phyloP scores from a whole-genome alignment of 1,140 invertebrate genomes.

The Epicauta chinensis region DNA sequence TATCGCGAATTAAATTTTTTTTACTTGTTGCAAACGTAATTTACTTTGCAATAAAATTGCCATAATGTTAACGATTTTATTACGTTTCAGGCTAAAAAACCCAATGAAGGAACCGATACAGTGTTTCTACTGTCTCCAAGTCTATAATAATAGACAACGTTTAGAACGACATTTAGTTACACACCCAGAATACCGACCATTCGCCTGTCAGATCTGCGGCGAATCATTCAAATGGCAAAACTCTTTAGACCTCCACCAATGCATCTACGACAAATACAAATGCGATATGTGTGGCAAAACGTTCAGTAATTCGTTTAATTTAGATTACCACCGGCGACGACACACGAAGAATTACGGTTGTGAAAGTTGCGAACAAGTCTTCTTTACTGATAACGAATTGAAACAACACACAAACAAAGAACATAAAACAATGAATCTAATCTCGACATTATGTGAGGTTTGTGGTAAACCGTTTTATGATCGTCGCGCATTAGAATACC shows the following conservation, averaged over 20 bases:
- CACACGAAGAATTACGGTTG: constrained; percentile 50
- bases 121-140: constrained; percentile 10
- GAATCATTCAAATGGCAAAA: constrained; percentile 48
- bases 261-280: constrained; percentile 27
- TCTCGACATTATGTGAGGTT: constrained; percentile 2
- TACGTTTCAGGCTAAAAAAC: constrained; percentile 6
- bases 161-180: constrained; percentile 63
- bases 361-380: constrained; percentile 29
- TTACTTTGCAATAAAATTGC: too few species aligned
- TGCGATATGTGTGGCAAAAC: constrained; percentile 46
- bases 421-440: too few species aligned
- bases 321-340: constrained; percentile 58
- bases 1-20: too few species aligned
- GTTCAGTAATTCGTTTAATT: constrained; percentile 60
- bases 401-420: too few species aligned
- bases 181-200: constrained; percentile 70
- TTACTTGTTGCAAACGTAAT: too few species aligned
- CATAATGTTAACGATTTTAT: background rate
- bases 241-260: constrained; percentile 45
- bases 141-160: constrained; percentile 9
- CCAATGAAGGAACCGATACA: background rate
- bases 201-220: constrained; percentile 59
- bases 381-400: constrained; percentile 24
- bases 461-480: background rate
- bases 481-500: background rate